phyloP scores from a whole-genome alignment of 2,113 vertebrate species.

The Myrmophylax atrothorax region DNA sequence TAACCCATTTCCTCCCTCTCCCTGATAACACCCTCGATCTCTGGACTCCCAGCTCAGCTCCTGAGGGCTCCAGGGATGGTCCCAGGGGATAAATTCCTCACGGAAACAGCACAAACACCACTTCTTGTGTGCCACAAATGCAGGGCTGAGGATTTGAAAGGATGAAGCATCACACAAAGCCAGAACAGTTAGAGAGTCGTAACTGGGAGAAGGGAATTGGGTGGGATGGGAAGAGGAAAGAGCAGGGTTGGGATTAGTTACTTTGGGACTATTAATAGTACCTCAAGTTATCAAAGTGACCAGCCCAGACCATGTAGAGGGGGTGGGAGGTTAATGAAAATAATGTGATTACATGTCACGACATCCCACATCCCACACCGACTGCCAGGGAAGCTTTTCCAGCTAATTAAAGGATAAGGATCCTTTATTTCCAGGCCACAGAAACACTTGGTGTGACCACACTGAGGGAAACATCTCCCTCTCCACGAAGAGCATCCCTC shows the following conservation, averaged over 20 bases:
- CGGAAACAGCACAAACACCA: background rate
- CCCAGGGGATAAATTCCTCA: background rate
- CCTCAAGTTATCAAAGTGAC: background rate
- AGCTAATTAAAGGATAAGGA: background rate
- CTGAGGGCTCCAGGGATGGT: background rate
- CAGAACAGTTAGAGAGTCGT: background rate
- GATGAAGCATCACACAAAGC: background rate
- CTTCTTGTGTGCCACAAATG: background rate
- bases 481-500: background rate
- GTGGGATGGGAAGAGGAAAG: background rate
- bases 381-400: background rate
- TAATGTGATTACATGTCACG: background rate
- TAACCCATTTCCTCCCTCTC: background rate
- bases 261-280: background rate
- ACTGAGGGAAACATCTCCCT: background rate
- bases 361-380: background rate
- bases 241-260: background rate
- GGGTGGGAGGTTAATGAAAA: background rate
- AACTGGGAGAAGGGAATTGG: background rate
- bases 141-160: background rate
- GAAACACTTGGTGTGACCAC: background rate
- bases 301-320: rapidly evolving
- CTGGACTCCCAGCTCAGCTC: background rate
- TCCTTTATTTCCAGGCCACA: background rate
- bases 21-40: background rate